phyloP scores from a whole-genome alignment of 2,113 vertebrate species.

The Odontesthes bonariensis region DNA sequence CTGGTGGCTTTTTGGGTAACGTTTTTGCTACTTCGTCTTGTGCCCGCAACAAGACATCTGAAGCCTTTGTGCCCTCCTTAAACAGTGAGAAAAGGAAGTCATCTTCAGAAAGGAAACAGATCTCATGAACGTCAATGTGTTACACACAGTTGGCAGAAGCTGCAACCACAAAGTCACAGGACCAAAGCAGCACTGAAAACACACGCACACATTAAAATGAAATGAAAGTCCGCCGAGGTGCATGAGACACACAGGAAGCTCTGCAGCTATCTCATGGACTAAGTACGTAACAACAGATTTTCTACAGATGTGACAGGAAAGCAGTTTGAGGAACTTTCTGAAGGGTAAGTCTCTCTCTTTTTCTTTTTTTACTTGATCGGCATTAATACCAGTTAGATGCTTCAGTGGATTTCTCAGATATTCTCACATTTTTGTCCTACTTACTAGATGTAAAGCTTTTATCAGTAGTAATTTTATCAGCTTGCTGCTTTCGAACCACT shows the following conservation, averaged over 20 bases:
- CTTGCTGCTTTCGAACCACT: too few relatives aligned
- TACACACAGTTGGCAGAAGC: neutral
- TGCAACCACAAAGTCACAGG: constrained; percentile 57
- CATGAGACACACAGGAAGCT: constrained; percentile 30
- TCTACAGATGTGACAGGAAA: neutral
- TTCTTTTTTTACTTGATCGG: too few relatives aligned
- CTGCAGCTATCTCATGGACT: constrained; percentile 6
- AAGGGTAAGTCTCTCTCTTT: constrained; percentile 28
- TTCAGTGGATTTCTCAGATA: neutral
- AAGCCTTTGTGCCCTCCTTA: neutral
- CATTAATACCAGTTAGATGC: neutral
- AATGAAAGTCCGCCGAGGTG: constrained; percentile 23
- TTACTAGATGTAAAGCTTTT: neutral
- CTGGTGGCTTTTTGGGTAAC: neutral
- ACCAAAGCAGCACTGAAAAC: constrained; percentile 18
- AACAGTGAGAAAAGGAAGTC: constrained; percentile 41
- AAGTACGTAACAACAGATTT: neutral
- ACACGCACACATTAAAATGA: neutral
- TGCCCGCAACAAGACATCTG: neutral
- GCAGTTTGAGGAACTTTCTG: neutral
- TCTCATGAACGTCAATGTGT: neutral
- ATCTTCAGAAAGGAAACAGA: constrained; percentile 24
- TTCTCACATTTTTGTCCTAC: neutral
- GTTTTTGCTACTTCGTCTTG: neutral
- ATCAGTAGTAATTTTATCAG: neutral